These are phyloP conservation scores for Percopsis omiscomaycus DNA, from an alignment of 2,797 vertebrate genomes.

Conservation along the genomic window DNA sequence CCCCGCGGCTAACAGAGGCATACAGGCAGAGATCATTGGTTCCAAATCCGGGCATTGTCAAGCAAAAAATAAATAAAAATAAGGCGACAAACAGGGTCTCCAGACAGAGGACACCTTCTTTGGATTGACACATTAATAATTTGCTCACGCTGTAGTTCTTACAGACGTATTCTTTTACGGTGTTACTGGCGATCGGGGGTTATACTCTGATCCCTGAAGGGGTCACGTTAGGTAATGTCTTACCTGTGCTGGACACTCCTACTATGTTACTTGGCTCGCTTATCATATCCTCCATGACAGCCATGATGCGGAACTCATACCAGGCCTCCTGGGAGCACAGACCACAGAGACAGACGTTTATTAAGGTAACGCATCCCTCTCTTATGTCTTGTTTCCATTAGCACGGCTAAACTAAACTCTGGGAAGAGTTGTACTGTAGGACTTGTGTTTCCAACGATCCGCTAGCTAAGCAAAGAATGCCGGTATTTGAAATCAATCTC, in stretches of 20 bases:
- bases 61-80: background rate
- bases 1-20: slow-evolving; percentile 32
- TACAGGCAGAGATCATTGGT: slow-evolving; percentile 32
- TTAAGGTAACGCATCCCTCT: background rate
- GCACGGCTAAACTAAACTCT: background rate
- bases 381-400: background rate
- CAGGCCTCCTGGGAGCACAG: slow-evolving; percentile 85
- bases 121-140: no score
- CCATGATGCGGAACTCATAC: slow-evolving; percentile 96
- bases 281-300: slow-evolving; percentile 94
- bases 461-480: background rate
- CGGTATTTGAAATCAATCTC: background rate
- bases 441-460: slow-evolving; percentile 6
- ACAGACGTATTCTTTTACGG: no score
- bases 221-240: slow-evolving; percentile 23
- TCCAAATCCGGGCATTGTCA: slow-evolving; percentile 32
- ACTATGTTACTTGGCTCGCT: slow-evolving; percentile 96
- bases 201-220: background rate
- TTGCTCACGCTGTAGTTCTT: no score
- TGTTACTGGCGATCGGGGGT: background rate
- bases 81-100: background rate
- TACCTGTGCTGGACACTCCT: slow-evolving; percentile 98
- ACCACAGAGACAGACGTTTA: slow-evolving; percentile 19
- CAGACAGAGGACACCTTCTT: background rate
- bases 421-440: background rate